Evolutionary conservation across 2,113 vertebrate genomes (phyloP), one percentile per base, ranked within the genome.

Genomic region (Talpa occidentalis): DNA sequence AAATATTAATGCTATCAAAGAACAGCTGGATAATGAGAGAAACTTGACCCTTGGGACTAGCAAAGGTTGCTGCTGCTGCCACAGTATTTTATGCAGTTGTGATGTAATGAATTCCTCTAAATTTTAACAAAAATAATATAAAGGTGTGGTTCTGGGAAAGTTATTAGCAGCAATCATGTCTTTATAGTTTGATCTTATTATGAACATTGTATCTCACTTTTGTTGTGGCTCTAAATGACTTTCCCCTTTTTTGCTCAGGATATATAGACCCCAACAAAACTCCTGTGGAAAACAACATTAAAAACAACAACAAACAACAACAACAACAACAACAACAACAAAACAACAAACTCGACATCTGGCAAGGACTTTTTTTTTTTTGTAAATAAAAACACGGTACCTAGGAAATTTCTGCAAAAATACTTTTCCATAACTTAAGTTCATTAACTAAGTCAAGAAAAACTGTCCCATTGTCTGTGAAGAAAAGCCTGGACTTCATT

Each of bases 1-100:
- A 97, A 97, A 97, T 97, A 97, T 96, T 92, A 97, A 95, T 87
- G 94, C 96, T 96, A 96, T 97, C 97, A 97, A 88, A 95, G 95
- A 96, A 97, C 96, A 97, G 97, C 96, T 96, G 97, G 94, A 47
- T 95, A 95, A 90, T 70, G 95, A 94, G 91, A 91, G 96, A 90
- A 97, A 97, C 80, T 54, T 73, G 94, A 96, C 96, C 92, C 96
- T 35, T 54, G 91, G 94, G 83, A 62, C 83, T 10, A 86, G 81
- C 40, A 42, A 54, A 67, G 67, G 85, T 84, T 37, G 66, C 81
- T 74, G 37, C 54, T 16, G 64, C 84, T 88, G 80, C 70, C 21
- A 42, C 59, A 85, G 84, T 93, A 49, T 77, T 90, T 44, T n/a
- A 64, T 72, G 70, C 44, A 88, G 76, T 92, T 96, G 88, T 96